Conservation (phyloP, 2,888 invertebrate genomes). For the Sympetrum striolatum region DNA sequence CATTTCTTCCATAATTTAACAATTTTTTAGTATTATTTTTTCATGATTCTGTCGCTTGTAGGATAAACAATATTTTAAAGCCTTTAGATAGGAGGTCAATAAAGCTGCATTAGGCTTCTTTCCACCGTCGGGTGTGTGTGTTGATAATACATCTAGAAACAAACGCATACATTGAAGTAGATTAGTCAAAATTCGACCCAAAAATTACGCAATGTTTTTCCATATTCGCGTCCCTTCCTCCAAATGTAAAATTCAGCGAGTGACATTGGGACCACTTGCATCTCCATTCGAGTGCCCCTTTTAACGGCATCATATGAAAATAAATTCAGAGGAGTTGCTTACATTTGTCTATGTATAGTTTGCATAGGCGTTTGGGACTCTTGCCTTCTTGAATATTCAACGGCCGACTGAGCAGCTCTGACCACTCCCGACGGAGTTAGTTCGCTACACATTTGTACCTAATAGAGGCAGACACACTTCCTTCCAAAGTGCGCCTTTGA, state of each 20-base stretch:
- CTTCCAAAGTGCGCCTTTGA: not conserved
- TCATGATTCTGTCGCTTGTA: too few species aligned
- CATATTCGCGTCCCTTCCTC: not conserved
- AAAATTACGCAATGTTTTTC: too few species aligned
- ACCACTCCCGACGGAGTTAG: not conserved
- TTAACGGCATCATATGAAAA: not conserved
- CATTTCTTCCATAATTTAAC: too few species aligned
- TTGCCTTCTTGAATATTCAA: constrained; percentile 23
- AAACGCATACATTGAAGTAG: too few species aligned
- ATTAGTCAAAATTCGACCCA: too few species aligned
- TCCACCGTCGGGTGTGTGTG: too few species aligned
- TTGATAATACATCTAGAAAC: too few species aligned
- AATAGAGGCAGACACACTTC: not conserved
- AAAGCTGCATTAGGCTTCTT: too few species aligned
- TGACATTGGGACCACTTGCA: not conserved
- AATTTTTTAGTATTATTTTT: too few species aligned
- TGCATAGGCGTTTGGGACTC: not conserved
- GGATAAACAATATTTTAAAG: too few species aligned
- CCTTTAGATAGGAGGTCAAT: too few species aligned
- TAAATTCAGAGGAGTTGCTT: constrained; percentile 21
- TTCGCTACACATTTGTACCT: not conserved
- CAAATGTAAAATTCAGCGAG: not conserved
- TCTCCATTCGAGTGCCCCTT: not conserved
- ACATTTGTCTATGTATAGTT: constrained; percentile 2
- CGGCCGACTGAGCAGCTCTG: not conserved